Evolutionary conservation across 2,888 invertebrate species (phyloP), one percentile per base, ranked within the genome.

Genomic region (Erebia aethiops): DNA sequence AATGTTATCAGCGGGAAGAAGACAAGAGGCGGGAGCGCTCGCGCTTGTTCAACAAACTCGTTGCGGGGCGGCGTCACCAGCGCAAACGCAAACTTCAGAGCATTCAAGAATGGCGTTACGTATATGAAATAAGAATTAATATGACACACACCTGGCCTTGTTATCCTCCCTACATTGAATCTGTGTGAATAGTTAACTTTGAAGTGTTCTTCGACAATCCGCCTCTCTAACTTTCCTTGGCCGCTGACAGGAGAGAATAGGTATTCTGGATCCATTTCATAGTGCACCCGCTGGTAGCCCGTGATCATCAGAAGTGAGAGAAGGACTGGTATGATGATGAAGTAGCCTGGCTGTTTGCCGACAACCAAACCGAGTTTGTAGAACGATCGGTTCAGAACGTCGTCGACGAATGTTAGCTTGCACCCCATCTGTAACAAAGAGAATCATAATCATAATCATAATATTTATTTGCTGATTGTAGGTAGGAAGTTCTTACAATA

Each of bases 231-330:
- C 88, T 97, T 97, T 14, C 97, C 98, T 78, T 96, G 96, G 0
- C 98, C 98, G 80, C 97, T 96, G 76, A 97, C 94, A 0, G 98
- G 98, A 52, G 98, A 97, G 92, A 98, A 98, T 18, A 98, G 94
- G 89, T 98, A 98, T 87, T 98, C 98, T 0, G 98, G 98, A 88
- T 98, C 98, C 91, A 98, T 98, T 92, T 98, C 97, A 90, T 98
- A 98, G 85, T 96, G 94, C 72, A 98, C 95, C 85, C 95, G 94
- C 90, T 98, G 98, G 89, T 97, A 97, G 67, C 98, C 98, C 35
- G 98, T 98, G 87, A 97, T 95, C 88, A 97, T 97, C 67, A 98
- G 94, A 70, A 96, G 88, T 0, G 97, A 95, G 69, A 98, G 90
- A 64, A 98, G 94, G 52, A 98, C 88, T n/a, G 98, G 98, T 70